Conservation (phyloP, 2,888 invertebrate species). For the Caenorhabditis sulstoni region DNA sequence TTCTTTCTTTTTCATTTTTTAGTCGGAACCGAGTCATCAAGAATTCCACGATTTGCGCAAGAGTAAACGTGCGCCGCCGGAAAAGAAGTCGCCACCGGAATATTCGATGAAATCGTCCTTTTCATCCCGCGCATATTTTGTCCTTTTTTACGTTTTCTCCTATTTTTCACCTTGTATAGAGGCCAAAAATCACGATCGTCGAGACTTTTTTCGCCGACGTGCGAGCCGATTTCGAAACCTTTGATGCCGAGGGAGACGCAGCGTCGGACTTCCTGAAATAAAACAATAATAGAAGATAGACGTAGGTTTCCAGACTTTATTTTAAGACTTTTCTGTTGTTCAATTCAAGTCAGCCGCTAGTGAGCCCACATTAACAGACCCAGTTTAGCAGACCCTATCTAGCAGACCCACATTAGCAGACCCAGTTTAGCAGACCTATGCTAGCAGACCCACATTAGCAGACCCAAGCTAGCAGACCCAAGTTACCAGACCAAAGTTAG, state of each 20-base stretch:
- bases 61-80: neutral
- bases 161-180: conserved; percentile 82
- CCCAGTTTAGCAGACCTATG: no score
- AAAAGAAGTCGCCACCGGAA: conserved; percentile 17
- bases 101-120: conserved; percentile 35
- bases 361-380: no score
- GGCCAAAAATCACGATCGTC: conserved; percentile 83
- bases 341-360: no score
- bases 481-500: no score
- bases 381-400: no score
- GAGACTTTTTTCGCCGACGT: conserved; percentile 84
- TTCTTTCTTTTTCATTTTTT: neutral
- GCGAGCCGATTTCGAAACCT: conserved; percentile 84
- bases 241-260: conserved; percentile 82
- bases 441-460: no score
- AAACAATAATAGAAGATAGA: no score
- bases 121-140: neutral
- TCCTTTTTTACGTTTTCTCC: neutral
- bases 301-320: no score
- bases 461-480: no score
- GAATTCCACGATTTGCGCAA: neutral
- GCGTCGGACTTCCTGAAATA: conserved; percentile 82
- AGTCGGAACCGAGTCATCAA: neutral
- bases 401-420: no score
- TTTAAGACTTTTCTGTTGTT: no score